Base-by-base conservation (phyloP, 2,888 invertebrate species). In the Acleris sparsana region DNA sequence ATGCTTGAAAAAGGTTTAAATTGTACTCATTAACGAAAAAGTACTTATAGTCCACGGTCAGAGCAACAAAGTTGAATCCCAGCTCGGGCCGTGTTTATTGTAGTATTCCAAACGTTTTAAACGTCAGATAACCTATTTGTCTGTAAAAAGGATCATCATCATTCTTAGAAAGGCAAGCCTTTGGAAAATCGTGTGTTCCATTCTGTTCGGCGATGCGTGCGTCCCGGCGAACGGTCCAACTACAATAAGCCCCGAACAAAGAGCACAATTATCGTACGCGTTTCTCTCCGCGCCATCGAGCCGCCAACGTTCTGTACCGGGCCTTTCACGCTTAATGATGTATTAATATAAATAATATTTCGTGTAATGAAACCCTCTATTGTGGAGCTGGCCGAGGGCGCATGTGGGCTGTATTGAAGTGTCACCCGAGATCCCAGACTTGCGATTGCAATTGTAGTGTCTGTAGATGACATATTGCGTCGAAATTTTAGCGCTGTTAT, bases 331-430 rank as follows among this genome's bases (percentile, higher is more conserved):
- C 44, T 39, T 60, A 60, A 65, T 65, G 55, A 60, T 29, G 55
- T 65, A 55, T 65, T 65, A 65, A 65, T 65, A 65, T 55, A 65
- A 65, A 65, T 53, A 61, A 53, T 60, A 60, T 63, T 51, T 16
- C 60, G 44, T 22, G 33, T 25, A 60, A 60, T 53, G 49, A 51
- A 16, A 25, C 5, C 20, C n/a, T 49, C 3, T 49, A 51, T 62
- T 60, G 60, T 55, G 22, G 1, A 7, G 5, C 48, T 59, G 7
- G 16, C 22, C 5, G 25, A 22, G n/a, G 11, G 17, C 16, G 5
- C 9, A n/a, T 52, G 22, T 25, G 16, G 52, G 25, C 13, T 52
- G 25, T 22, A 16, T 9, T 22, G 16, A 25, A 52, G 52, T 22
- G 22, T n/a, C 16, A 49, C 52, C 39, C 11, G 39, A 39, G 13